Percentiles rank a stretch among this genome's conserved stretches.
These are phyloP conservation scores for Papilio polyxenes DNA, from an alignment of 1,140 invertebrate genomes.

Conservation along the genomic window DNA sequence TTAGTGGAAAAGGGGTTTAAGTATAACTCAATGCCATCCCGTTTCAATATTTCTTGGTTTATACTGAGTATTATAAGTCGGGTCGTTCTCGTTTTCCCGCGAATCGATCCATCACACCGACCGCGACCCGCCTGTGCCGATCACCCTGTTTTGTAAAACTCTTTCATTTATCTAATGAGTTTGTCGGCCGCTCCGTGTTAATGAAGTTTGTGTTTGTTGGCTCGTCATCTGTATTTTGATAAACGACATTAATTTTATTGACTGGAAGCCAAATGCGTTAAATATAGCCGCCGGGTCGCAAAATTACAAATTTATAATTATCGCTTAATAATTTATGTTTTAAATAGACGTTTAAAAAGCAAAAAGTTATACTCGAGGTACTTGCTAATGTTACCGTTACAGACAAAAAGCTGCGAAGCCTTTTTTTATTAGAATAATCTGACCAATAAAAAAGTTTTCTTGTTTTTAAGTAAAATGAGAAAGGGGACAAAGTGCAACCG, in stretches of 20 bases:
- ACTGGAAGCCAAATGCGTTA: slow-evolving; percentile 44
- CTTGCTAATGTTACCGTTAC: too few species aligned
- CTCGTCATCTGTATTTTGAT: slow-evolving; percentile 54
- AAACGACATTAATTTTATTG: slow-evolving; percentile 65
- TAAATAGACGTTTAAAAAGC: neutral
- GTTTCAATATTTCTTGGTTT: slow-evolving; percentile 58
- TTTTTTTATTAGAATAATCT: neutral
- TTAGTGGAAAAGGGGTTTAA: slow-evolving; percentile 66
- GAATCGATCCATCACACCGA: slow-evolving; percentile 67
- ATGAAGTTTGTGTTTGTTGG: slow-evolving; percentile 48
- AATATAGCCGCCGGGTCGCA: neutral
- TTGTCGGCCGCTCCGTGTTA: slow-evolving; percentile 46
- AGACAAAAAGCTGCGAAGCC: neutral
- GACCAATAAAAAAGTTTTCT: slow-evolving; percentile 15
- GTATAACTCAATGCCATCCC: slow-evolving; percentile 64
- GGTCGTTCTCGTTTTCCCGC: slow-evolving; percentile 44
- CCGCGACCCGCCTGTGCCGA: slow-evolving; percentile 47
- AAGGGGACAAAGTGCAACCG: slow-evolving; percentile 58
- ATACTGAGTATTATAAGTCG: neutral
- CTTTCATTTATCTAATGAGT: slow-evolving; percentile 79
- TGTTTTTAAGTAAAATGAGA: slow-evolving; percentile 30
- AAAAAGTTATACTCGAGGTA: too few species aligned
- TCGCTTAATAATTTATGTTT: neutral
- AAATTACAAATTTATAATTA: slow-evolving; percentile 25
- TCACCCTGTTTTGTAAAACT: slow-evolving; percentile 63